These are phyloP conservation scores for Stomorhina lunata DNA, from an alignment of 2,888 invertebrate genomes.

Conservation along the genomic window DNA sequence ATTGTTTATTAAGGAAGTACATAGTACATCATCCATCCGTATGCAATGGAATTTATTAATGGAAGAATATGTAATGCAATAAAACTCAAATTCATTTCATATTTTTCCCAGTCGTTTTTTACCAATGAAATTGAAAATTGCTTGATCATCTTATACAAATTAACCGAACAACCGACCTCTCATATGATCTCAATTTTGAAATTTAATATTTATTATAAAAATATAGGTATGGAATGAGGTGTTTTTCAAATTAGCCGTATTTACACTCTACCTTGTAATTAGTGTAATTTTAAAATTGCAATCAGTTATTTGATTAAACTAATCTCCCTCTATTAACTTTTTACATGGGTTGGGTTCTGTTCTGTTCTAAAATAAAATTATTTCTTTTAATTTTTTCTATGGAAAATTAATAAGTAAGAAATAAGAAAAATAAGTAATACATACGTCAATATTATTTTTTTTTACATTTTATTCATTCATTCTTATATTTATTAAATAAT, in stretches of 20 bases:
- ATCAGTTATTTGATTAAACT: neutral
- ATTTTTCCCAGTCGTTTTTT: no score
- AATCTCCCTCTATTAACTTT: neutral
- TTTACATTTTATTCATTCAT: no score
- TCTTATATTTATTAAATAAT: slow-evolving; percentile 12
- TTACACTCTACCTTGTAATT: slow-evolving; percentile 20
- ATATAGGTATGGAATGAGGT: neutral
- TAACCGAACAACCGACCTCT: slow-evolving; percentile 1
- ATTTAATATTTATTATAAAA: slow-evolving; percentile 23
- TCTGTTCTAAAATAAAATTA: neutral
- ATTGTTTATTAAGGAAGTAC: neutral
- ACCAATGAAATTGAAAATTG: neutral
- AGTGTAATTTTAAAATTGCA: neutral
- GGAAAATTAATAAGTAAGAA: neutral
- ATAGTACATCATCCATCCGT: no score
- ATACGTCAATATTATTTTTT: slow-evolving; percentile 1
- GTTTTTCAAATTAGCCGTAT: slow-evolving; percentile 20
- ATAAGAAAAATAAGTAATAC: neutral
- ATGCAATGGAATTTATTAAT: no score
- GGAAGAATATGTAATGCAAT: no score
- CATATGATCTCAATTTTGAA: slow-evolving; percentile 23
- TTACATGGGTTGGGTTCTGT: neutral
- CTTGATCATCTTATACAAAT: slow-evolving; percentile 14
- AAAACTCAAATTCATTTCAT: no score
- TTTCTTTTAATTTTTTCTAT: neutral